Conservation (phyloP, 37 sponge, comb jelly and placozoan genomes). For the Petrosia ficiformis region DNA sequence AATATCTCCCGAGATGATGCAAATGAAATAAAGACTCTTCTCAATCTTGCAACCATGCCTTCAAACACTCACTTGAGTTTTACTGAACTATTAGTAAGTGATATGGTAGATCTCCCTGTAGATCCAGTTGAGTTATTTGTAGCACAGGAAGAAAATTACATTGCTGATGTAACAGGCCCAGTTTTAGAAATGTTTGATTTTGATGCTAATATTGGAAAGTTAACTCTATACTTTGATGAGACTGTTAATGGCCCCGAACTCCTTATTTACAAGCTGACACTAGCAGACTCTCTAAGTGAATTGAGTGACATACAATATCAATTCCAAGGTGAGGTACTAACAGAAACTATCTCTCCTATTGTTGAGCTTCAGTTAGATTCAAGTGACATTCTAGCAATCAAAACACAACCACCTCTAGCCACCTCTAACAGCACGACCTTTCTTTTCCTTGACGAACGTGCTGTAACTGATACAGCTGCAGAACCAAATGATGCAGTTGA, state of each 20-base stretch:
- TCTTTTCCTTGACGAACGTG: slow-evolving; percentile 43
- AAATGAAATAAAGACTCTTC: slow-evolving; percentile 68
- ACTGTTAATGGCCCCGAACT: slow-evolving; percentile 66
- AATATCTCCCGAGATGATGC: slow-evolving; percentile 56
- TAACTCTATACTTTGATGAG: slow-evolving; percentile 81
- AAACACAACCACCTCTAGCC: slow-evolving; percentile 61
- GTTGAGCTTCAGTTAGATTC: slow-evolving; percentile 53
- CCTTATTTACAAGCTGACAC: slow-evolving; percentile 29
- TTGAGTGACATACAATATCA: slow-evolving; percentile 30
- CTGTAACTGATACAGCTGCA: slow-evolving; percentile 64
- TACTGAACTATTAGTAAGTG: slow-evolving; percentile 29
- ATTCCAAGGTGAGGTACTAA: slow-evolving; percentile 8
- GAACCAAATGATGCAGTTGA: slow-evolving; percentile 48
- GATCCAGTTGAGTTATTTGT: slow-evolving; percentile 27
- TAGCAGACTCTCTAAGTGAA: slow-evolving; percentile 32
- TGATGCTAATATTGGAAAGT: slow-evolving; percentile 69
- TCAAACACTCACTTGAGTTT: slow-evolving; percentile 62
- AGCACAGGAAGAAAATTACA: slow-evolving; percentile 26
- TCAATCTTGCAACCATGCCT: slow-evolving; percentile 35
- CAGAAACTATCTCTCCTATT: slow-evolving; percentile 31
- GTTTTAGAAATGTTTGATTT: slow-evolving; percentile 54
- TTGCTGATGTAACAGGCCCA: slow-evolving; percentile 58
- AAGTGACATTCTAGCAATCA: slow-evolving; percentile 66
- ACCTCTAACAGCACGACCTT: slow-evolving; percentile 73
- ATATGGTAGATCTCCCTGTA: slow-evolving; percentile 60